Evolutionary conservation across 2,888 invertebrate genomes (phyloP).

Genomic region (Lasioglossum villosulum): DNA sequence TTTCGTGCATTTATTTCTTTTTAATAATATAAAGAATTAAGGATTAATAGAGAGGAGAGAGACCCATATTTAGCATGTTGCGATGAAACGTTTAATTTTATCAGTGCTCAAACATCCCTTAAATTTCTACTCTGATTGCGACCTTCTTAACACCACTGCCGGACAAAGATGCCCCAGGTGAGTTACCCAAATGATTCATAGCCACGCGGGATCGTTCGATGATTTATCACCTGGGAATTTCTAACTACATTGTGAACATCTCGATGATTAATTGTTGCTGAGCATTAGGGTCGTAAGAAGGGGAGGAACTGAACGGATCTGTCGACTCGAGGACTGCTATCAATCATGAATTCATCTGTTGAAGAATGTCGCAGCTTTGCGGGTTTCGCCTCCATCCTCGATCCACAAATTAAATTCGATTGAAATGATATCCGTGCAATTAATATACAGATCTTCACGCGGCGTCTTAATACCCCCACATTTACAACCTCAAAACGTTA

Average conservation of each 20-base stretch:
- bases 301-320: slow-evolving; percentile 14
- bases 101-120: neutral
- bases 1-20: neutral
- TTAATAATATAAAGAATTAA: no score
- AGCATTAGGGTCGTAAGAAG: slow-evolving; percentile 30
- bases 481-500: no score
- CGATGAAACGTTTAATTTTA: neutral
- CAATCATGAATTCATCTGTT: slow-evolving; percentile 37
- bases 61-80: no score
- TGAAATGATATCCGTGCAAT: neutral
- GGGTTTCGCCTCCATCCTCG: neutral
- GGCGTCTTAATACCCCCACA: no score
- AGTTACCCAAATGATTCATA: slow-evolving; percentile 15
- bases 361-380: slow-evolving; percentile 13
- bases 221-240: slow-evolving; percentile 37
- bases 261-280: slow-evolving; percentile 41
- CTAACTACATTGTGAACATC: slow-evolving; percentile 36
- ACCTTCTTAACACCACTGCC: slow-evolving; percentile 1
- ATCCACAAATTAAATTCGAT: neutral
- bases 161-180: neutral
- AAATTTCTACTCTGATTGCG: slow-evolving; percentile 6
- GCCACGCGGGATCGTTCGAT: slow-evolving; percentile 16
- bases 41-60: no score
- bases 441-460: neutral
- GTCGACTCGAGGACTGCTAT: slow-evolving; percentile 34